Evolutionary conservation across 2,797 vertebrate species (phyloP), one percentile per base, ranked within the genome.

Genomic region (Pipistrellus pipistrellus): DNA sequence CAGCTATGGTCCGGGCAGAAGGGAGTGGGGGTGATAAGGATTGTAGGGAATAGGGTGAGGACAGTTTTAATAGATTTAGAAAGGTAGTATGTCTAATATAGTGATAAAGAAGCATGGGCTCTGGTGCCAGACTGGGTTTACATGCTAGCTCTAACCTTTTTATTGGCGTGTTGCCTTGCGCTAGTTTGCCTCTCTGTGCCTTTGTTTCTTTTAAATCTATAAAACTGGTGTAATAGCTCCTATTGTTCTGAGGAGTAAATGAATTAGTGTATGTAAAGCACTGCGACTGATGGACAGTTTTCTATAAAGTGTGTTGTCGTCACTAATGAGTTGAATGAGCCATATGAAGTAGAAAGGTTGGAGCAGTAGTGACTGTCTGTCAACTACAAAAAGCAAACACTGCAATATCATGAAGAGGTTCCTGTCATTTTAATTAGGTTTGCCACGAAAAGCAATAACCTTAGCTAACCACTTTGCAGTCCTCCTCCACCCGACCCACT

Each of bases 391-490:
- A 95, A 96, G 83, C 90, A 96, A 93, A 95, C 95, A 94, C 76
- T 30, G 51, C 35, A 84, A 88, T 46, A 83, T 41, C 55, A 93
- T 18, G 12, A 96, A 51, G 62, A 96, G 51, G 84, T 72, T 92
- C 51, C 68, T 85, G 88, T 95, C 83, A 69, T 87, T 97, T 96
- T 97, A 97, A 97, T 97, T 96, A 94, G 71, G 53, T 89, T 92
- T 90, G 86, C 72, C 80, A 93, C 17, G 73, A 97, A 95, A 96
- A 96, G 92, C 88, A 94, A 81, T 87, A 93, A 85, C 81, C 76
- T 96, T 64, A 59, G 88, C 94, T 94, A 81, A 91, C 21, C 72
- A 85, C 48, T 30, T 27, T 82, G 55, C 15, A 57, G 53, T 83
- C 85, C 94, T 89, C 93, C 90, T 78, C 95, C 83, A 85, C 59